Base-by-base conservation (phyloP, 2,888 invertebrate genomes). In the Microctonus aethiopoides region DNA sequence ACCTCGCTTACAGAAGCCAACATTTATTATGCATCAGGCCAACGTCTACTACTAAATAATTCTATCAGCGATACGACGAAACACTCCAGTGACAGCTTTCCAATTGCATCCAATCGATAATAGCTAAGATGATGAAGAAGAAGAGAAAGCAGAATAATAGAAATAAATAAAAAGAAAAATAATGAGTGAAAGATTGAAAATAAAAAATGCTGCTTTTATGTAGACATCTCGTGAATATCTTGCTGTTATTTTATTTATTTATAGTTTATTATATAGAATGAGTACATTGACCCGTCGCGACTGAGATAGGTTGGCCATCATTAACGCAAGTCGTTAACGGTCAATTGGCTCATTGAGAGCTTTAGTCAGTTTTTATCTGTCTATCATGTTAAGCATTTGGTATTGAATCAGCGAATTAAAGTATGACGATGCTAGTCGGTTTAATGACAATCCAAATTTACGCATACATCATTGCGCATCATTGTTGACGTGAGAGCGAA, bases 261-360 rank as follows among this genome's bases (percentile, higher is more conserved):
- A 46, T n/a, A 20, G 0, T 4, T 16, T 63, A 63, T 46, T 54
- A 51, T 51, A 20, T 36, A 34, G n/a, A 51, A 13, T 24, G 36
- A 32, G 41, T 54, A 34, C 56, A 39, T 56, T 36, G 56, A 65
- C 65, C 51, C 64, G 56, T 11, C 6, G 2, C 56, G 54, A 65
- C 65, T 65, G 56, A 56, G 65, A 39, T 46, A 56, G 65, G 56
- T 36, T 56, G 39, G 65, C 60, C 64, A 52, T 70, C 64, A 66
- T 70, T 70, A 70, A 34, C 52, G 60, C 60, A 41, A 68, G 64
- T 61, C 61, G 65, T 70, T 65, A 70, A 70, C 65, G 60, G 60
- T 65, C 65, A 59, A 70, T 70, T 65, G 70, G 60, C 70, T 70
- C 64, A 70, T 70, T 70, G 70, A 69, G 57, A 64, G 64, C 54